Evolutionary conservation across 2,113 vertebrate species (phyloP).

Genomic region (Platycercus adscitus): DNA sequence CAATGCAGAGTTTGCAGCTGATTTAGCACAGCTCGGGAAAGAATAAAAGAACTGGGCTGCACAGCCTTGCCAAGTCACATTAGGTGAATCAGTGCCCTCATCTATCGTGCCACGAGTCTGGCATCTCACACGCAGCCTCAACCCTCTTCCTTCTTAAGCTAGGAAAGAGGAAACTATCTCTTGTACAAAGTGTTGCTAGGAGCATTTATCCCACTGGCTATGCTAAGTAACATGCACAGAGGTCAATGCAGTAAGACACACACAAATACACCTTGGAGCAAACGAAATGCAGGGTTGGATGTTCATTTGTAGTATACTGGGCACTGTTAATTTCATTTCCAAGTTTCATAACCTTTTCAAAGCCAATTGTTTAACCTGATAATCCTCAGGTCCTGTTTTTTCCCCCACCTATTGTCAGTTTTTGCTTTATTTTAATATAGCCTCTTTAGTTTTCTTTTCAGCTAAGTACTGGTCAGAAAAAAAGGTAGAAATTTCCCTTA

Average conservation of each 20-base stretch:
- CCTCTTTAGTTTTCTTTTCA: slow-evolving; percentile 48
- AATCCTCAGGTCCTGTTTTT: not conserved
- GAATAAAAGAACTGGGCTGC: not conserved
- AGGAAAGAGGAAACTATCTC: not conserved
- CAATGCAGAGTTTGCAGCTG: slow-evolving; percentile 27
- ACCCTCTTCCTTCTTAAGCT: not conserved
- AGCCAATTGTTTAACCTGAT: not conserved
- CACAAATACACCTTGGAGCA: not conserved
- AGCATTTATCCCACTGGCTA: not conserved
- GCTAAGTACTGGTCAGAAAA: slow-evolving; percentile 23
- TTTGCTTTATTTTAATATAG: not conserved
- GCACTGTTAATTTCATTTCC: not conserved
- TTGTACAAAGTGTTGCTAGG: not conserved
- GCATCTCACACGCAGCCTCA: not conserved
- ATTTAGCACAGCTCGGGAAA: slow-evolving; percentile 31
- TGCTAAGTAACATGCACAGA: not conserved
- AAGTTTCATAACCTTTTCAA: not conserved
- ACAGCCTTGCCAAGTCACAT: not conserved
- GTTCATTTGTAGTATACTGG: not conserved
- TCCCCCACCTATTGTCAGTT: not conserved
- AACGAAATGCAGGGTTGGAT: not conserved
- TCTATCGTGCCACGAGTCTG: not conserved
- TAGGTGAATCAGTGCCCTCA: not conserved
- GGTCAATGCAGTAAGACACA: not conserved
- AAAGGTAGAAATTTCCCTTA: slow-evolving; percentile 61